Conservation (phyloP, 2,797 vertebrate species). For the Sebastes hopkinsi region DNA sequence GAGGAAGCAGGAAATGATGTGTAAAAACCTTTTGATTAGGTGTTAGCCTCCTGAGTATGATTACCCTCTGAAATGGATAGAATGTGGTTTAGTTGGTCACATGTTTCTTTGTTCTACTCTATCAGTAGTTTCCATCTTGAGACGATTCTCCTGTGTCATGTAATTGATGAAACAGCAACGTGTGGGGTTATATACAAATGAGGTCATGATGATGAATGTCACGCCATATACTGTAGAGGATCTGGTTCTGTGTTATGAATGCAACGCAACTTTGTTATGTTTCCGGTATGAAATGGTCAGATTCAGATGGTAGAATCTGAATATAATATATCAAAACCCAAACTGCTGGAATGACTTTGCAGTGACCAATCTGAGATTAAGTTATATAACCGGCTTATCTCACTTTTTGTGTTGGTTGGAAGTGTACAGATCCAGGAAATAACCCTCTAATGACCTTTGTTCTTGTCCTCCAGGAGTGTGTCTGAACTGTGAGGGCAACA, state of each 20-base stretch:
- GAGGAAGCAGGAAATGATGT: not conserved
- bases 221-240: not conserved
- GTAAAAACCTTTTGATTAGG: not conserved
- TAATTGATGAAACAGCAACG: not conserved
- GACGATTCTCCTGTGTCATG: not conserved
- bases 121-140: not conserved
- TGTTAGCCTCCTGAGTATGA: not conserved
- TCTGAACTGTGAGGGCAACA: slow-evolving; percentile 89
- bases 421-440: not conserved
- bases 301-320: not conserved
- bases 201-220: not conserved
- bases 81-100: not conserved
- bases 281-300: not conserved
- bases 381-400: not conserved
- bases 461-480: slow-evolving; percentile 83
- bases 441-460: slow-evolving; percentile 5
- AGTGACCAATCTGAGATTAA: not conserved
- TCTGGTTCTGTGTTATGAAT: not conserved
- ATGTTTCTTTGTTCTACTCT: not conserved
- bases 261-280: not conserved
- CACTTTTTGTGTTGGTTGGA: not conserved
- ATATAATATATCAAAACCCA: not conserved
- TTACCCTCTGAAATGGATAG: not conserved
- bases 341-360: not conserved
- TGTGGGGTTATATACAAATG: not conserved